phyloP scores from a whole-genome alignment of 2,888 invertebrate species.

The Brachyptera risi region DNA sequence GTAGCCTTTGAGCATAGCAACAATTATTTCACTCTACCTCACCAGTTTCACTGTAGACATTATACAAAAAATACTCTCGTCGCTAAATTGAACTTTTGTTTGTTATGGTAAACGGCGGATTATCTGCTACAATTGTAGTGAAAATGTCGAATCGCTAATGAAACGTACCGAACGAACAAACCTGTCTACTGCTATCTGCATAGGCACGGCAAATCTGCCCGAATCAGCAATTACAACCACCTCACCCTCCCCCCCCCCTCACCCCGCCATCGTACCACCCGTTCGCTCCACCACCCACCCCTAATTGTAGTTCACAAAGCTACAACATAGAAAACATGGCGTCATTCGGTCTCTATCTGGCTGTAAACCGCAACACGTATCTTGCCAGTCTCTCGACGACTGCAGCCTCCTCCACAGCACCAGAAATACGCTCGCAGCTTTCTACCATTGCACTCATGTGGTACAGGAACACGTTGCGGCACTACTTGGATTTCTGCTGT shows the following conservation, averaged over 20 bases:
- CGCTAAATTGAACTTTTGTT: background rate
- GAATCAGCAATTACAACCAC: slow-evolving; percentile 19
- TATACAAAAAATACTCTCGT: too few relatives aligned
- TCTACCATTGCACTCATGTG: too few relatives aligned
- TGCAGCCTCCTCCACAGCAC: background rate
- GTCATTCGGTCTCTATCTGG: slow-evolving; percentile 2
- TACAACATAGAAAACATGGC: slow-evolving; percentile 21
- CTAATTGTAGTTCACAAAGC: slow-evolving; percentile 22
- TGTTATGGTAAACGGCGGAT: slow-evolving; percentile 10
- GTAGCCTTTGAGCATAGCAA: too few relatives aligned
- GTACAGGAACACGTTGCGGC: too few relatives aligned
- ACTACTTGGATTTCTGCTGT: background rate
- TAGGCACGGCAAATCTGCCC: slow-evolving; percentile 2
- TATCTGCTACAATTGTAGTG: slow-evolving; percentile 8
- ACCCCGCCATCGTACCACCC: background rate
- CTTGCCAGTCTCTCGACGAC: background rate
- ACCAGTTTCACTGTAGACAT: too few relatives aligned
- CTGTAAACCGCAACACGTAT: slow-evolving; percentile 10
- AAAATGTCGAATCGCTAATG: slow-evolving; percentile 5
- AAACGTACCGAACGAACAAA: background rate
- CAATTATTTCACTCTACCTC: too few relatives aligned
- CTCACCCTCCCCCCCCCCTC: background rate
- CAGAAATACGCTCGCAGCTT: too few relatives aligned
- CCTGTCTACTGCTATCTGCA: slow-evolving; percentile 6
- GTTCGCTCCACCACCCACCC: slow-evolving; percentile 8